phyloP scores from a whole-genome alignment of 2,888 invertebrate genomes.

The Argyra leucocephala region DNA sequence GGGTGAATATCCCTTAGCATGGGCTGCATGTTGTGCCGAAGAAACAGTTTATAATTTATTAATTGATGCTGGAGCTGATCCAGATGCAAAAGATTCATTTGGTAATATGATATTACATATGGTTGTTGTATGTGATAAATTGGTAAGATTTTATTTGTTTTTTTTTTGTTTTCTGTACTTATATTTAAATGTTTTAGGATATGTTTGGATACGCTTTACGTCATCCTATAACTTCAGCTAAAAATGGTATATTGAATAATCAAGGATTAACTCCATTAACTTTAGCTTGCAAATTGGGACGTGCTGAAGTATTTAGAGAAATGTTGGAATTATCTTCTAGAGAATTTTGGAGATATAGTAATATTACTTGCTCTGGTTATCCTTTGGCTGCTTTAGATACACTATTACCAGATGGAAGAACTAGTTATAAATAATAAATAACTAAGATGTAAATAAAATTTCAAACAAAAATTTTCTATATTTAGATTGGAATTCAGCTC shows the following conservation, averaged over 20 bases:
- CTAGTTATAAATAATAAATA: slow-evolving; percentile 64
- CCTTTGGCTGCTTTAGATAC: slow-evolving; percentile 94
- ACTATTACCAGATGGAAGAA: slow-evolving; percentile 83
- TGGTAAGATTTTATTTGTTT: slow-evolving; percentile 49
- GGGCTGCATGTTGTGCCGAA: slow-evolving; percentile 95
- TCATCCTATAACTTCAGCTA: slow-evolving; percentile 87
- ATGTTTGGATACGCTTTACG: slow-evolving; percentile 97
- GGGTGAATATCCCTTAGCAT: slow-evolving; percentile 93
- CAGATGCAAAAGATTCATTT: slow-evolving; percentile 90
- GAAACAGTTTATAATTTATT: slow-evolving; percentile 94
- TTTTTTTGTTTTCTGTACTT: too few species aligned
- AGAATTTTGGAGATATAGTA: slow-evolving; percentile 98
- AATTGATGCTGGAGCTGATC: slow-evolving; percentile 84
- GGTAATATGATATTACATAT: slow-evolving; percentile 99
- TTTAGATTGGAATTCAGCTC: slow-evolving; percentile 94
- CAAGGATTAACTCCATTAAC: slow-evolving; percentile 91
- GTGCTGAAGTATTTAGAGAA: slow-evolving; percentile 92
- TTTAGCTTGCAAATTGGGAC: slow-evolving; percentile 89
- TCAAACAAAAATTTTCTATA: not conserved
- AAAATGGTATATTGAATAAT: slow-evolving; percentile 79
- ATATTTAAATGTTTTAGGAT: slow-evolving; percentile 52
- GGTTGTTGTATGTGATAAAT: slow-evolving; percentile 95
- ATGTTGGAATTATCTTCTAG: slow-evolving; percentile 94
- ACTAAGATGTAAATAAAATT: not conserved
- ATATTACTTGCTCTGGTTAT: slow-evolving; percentile 96